Conservation (phyloP, 2,797 vertebrate species). For the Myotis myotis region DNA sequence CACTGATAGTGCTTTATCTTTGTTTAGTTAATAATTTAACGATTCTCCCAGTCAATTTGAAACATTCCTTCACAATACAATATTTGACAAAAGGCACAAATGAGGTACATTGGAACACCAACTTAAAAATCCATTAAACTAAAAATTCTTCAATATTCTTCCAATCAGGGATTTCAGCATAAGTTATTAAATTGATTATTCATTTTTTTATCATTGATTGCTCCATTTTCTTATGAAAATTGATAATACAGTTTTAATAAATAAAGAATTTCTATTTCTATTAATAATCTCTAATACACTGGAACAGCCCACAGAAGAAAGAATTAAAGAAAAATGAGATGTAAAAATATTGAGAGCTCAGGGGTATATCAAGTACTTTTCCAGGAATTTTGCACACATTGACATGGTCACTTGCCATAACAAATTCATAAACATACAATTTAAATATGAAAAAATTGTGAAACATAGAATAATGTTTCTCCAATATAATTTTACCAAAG, state of each 20-base stretch:
- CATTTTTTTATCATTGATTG: not conserved
- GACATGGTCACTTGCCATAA: not conserved
- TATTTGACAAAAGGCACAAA: not conserved
- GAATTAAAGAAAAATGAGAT: not conserved
- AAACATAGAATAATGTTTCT: not conserved
- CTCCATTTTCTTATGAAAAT: not conserved
- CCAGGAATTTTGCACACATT: not conserved
- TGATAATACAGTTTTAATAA: not conserved
- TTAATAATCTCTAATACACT: not conserved
- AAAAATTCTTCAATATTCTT: not conserved
- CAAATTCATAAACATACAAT: not conserved
- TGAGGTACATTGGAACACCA: not conserved
- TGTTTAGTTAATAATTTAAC: not conserved
- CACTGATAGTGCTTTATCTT: not conserved
- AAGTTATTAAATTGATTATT: not conserved
- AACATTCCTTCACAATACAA: not conserved
- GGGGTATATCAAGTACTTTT: not conserved
- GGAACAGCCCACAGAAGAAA: not conserved
- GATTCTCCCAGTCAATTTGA: not conserved
- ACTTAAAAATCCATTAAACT: not conserved
- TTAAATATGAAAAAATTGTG: not conserved
- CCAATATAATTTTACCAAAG: not conserved
- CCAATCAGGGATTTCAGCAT: not conserved
- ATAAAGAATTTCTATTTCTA: not conserved
- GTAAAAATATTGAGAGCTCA: not conserved